These are phyloP conservation scores for Onychorhynchus coronatus DNA, from an alignment of 2,113 vertebrate species.

Conservation along the genomic window DNA sequence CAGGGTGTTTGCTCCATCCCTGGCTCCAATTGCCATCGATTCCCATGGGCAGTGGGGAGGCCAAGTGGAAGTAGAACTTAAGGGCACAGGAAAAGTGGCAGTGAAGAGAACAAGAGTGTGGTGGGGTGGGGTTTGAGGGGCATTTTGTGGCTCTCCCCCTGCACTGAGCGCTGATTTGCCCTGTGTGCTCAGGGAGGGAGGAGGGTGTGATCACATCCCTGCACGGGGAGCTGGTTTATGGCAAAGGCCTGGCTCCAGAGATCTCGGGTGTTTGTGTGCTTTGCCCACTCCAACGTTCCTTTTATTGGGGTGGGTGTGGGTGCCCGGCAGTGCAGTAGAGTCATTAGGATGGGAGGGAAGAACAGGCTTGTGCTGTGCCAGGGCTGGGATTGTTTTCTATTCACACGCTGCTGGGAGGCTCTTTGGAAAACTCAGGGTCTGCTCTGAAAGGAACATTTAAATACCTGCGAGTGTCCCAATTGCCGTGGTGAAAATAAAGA, in stretches of 20 bases:
- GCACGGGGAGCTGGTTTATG: background rate
- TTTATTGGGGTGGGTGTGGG: background rate
- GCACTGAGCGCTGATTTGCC: background rate
- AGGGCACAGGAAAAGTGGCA: background rate
- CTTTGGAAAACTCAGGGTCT: background rate
- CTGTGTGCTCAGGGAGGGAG: background rate
- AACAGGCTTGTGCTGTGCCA: background rate
- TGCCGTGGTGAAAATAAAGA: background rate
- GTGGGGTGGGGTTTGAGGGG: too few relatives aligned
- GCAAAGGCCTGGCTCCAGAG: background rate
- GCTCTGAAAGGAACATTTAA: background rate
- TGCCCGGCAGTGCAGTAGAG: background rate
- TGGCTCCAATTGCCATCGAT: background rate
- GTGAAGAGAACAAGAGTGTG: background rate
- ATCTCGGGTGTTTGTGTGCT: background rate
- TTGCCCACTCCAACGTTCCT: background rate
- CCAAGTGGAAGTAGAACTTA: background rate
- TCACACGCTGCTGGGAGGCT: background rate
- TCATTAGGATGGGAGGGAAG: background rate
- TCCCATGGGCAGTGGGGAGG: background rate
- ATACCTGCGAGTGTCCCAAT: background rate
- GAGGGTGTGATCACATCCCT: rapidly evolving
- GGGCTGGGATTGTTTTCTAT: background rate
- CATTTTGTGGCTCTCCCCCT: background rate
- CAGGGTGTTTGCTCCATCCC: background rate